Evolutionary conservation across 2,797 vertebrate genomes (phyloP).

Genomic region (Urophycis tenuis): DNA sequence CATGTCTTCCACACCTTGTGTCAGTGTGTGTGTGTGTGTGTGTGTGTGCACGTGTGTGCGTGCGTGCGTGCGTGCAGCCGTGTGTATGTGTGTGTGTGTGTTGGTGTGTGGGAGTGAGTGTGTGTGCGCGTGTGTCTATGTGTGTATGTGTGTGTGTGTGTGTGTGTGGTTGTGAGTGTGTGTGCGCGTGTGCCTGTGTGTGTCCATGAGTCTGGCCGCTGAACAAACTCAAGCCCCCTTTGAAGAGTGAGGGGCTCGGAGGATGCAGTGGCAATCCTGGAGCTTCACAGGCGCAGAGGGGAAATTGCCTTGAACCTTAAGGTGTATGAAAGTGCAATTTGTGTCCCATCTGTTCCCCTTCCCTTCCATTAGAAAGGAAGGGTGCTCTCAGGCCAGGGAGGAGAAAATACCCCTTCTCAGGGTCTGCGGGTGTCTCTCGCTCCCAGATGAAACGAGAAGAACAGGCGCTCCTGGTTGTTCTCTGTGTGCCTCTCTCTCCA

Average conservation of each 20-base stretch:
- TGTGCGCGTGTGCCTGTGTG: slow-evolving; percentile 13
- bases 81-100: slow-evolving; percentile 5
- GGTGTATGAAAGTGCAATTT: slow-evolving; percentile 78
- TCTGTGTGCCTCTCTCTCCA: slow-evolving; percentile 37
- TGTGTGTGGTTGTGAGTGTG: not conserved
- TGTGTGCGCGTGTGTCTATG: slow-evolving; percentile 34
- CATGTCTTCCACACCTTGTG: too few relatives aligned
- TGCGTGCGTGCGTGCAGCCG: not conserved
- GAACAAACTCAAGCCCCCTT: slow-evolving; percentile 71
- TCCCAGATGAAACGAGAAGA: slow-evolving; percentile 65
- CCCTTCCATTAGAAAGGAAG: slow-evolving; percentile 72
- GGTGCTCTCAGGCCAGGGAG: slow-evolving; percentile 68
- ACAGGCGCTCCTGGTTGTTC: slow-evolving; percentile 46
- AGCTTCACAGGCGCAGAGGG: slow-evolving; percentile 72
- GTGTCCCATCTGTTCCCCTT: slow-evolving; percentile 79
- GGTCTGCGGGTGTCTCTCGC: slow-evolving; percentile 51
- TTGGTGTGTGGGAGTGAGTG: slow-evolving; percentile 13
- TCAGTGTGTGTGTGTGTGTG: too few relatives aligned
- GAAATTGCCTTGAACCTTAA: slow-evolving; percentile 78
- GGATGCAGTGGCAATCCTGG: slow-evolving; percentile 74
- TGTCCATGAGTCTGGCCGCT: slow-evolving; percentile 48
- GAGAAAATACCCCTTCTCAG: slow-evolving; percentile 63
- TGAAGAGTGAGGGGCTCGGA: slow-evolving; percentile 76
- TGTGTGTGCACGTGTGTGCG: too few relatives aligned
- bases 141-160: not conserved